phyloP scores from a whole-genome alignment of 2,113 vertebrate genomes.

The Phaetusa simplex region DNA sequence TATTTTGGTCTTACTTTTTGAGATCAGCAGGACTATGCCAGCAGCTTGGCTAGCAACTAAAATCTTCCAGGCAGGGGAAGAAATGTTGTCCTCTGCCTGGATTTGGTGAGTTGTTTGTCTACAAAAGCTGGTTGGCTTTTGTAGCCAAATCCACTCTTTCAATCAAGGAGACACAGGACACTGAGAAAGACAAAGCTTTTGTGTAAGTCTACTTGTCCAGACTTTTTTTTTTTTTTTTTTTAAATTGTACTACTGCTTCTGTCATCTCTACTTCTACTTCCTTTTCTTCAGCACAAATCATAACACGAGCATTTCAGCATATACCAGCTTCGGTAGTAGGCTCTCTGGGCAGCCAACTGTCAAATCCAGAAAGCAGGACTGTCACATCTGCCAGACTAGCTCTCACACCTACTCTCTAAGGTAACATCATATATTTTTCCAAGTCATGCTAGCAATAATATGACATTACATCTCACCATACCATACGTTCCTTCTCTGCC shows the following conservation, averaged over 20 bases:
- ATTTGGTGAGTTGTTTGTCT: neutral
- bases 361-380: constrained; percentile 8
- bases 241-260: neutral
- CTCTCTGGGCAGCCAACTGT: neutral
- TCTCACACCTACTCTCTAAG: constrained; percentile 2
- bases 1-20: neutral
- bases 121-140: neutral
- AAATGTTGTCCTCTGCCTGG: neutral
- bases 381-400: constrained; percentile 1
- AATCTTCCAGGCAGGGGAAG: neutral
- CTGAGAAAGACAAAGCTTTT: neutral
- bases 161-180: neutral
- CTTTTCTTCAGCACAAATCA: neutral
- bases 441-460: constrained; percentile 1
- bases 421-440: constrained; percentile 14
- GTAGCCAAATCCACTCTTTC: neutral
- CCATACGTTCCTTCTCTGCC: neutral
- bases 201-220: neutral
- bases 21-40: neutral
- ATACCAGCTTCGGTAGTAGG: neutral
- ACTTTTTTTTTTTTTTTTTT: neutral
- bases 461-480: neutral
- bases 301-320: neutral
- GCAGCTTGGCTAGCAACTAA: neutral
- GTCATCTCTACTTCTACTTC: neutral